Evolutionary conservation across 2,888 invertebrate genomes (phyloP), one percentile per base, ranked within the genome.

Genomic region (Mythimna impura): DNA sequence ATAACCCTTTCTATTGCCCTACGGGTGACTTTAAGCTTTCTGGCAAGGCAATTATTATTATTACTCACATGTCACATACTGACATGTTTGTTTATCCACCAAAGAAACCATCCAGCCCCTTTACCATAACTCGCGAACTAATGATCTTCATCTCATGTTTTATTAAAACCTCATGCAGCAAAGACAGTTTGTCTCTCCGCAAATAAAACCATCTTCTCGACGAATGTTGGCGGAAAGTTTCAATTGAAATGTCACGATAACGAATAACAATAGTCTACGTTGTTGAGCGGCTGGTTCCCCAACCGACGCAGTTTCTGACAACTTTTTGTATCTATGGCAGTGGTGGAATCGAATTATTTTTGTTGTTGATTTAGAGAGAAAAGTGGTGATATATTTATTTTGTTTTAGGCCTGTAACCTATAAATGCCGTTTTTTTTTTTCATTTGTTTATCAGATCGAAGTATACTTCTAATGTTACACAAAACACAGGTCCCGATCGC

Each of bases 211-310:
- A 57, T 68, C 83, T 71, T 75, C 83, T 47, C 47, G 20, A 67
- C 83, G 58, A 80, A 86, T 80, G 82, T 77, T 64, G 68, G 80
- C 84, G 77, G 83, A 87, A 89, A 90, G 84, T 90, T 90, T 89
- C 87, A 89, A 90, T 90, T 90, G 90, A 89, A 89, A 88, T 81
- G 90, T 89, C 91, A 88, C 84, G 87, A 89, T 90, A 89, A 90
- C 85, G 85, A 86, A 88, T 89, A 88, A 89, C 88, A 87, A 86
- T 84, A 83, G 85, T 82, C 83, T 74, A 73, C 61, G 57, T 69
- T 73, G 80, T 71, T 71, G 66, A 73, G 72, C 68, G 74, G 30
- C 66, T 34, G 76, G 76, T 74, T 73, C 75, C 54, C 73, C 57
- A 67, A 61, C 69, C 67, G 63, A 71, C 67, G 57, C 54, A 79